Conservation (phyloP, 2,888 invertebrate genomes). For the Epistrophe eligans region DNA sequence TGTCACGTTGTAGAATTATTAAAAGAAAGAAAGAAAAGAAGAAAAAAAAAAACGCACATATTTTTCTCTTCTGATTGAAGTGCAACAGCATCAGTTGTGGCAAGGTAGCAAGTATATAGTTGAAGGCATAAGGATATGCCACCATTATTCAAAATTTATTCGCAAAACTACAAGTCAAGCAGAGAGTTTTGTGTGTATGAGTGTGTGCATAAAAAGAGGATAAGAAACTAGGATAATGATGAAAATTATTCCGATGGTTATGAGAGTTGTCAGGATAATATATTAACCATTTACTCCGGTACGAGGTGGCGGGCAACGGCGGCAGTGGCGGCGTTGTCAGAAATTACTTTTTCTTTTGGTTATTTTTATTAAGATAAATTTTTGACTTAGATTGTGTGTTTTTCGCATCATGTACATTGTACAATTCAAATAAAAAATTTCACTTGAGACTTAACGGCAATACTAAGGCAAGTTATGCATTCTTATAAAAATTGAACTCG, state of each 20-base stretch:
- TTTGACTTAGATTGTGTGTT: background rate
- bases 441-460: background rate
- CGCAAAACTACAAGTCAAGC: constrained; percentile 30
- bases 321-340: background rate
- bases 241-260: constrained; percentile 58
- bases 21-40: background rate
- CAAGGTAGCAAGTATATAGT: background rate
- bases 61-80: constrained; percentile 59
- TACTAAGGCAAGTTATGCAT: too few relatives aligned
- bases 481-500: too few relatives aligned
- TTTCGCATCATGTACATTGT: background rate
- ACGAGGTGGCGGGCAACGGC: too few relatives aligned
- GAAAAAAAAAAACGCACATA: background rate
- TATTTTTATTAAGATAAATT: background rate
- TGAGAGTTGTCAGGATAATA: constrained; percentile 61
- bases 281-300: constrained; percentile 50
- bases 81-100: constrained; percentile 51
- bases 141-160: constrained; percentile 70
- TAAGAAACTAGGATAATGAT: constrained; percentile 59
- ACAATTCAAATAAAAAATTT: background rate
- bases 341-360: background rate
- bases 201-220: background rate
- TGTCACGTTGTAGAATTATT: constrained; percentile 53
- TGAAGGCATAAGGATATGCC: constrained; percentile 35
- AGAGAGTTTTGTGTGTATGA: background rate